These are phyloP conservation scores for Sabatieria punctata DNA, from an alignment of 2,888 invertebrate species.

Conservation along the genomic window DNA sequence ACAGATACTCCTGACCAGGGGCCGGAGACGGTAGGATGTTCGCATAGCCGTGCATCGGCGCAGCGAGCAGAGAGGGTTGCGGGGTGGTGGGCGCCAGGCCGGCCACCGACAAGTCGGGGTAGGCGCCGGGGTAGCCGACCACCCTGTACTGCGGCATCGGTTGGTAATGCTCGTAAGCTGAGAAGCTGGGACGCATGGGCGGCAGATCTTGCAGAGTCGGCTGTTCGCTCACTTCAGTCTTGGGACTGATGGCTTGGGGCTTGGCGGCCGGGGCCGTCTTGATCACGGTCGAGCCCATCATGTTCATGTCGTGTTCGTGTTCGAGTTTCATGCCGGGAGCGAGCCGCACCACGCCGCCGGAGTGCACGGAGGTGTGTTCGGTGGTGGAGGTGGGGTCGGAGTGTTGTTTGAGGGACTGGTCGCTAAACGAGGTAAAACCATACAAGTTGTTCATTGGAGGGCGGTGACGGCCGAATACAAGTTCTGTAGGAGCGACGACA, in stretches of 20 bases:
- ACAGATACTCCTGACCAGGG: constrained; percentile 7
- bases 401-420: neutral
- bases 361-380: neutral
- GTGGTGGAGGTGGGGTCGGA: constrained; percentile 5
- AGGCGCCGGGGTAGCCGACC: constrained; percentile 13
- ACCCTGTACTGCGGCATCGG: constrained; percentile 1
- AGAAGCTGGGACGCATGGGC: constrained; percentile 48
- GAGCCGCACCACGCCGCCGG: neutral
- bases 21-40: neutral
- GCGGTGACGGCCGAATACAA: too few relatives aligned
- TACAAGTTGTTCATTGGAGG: too few relatives aligned
- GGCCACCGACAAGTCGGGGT: constrained; percentile 12
- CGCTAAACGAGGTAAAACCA: too few relatives aligned
- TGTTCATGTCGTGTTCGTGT: constrained; percentile 1
- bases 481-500: too few relatives aligned
- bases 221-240: too few relatives aligned
- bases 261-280: constrained; percentile 12
- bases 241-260: constrained; percentile 9
- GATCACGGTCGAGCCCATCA: neutral
- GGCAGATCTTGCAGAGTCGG: constrained; percentile 43
- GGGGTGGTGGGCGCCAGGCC: constrained; percentile 3
- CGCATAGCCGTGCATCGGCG: neutral
- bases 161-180: constrained; percentile 4
- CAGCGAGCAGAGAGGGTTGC: constrained; percentile 3
- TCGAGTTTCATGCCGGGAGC: constrained; percentile 6